A percentile compares a stretch with the other conserved stretches of the same genome.
These are phyloP conservation scores for Brenthis hecate DNA, from an alignment of 2,888 invertebrate genomes.

Conservation along the genomic window DNA sequence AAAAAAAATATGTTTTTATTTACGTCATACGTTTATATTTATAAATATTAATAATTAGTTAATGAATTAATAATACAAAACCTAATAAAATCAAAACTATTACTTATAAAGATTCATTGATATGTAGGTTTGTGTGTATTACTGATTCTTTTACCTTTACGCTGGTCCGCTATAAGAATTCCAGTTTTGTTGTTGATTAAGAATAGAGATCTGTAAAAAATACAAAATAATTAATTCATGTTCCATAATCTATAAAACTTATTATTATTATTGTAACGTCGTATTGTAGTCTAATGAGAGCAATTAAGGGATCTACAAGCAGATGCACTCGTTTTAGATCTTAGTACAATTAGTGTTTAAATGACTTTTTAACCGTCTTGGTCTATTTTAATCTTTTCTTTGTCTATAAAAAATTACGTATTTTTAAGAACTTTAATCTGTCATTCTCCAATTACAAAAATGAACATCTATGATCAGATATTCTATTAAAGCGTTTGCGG, in stretches of 20 bases:
- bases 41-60: too few species aligned
- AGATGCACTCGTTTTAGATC: slow-evolving; percentile 13
- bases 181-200: slow-evolving; percentile 28
- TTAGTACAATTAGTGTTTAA: neutral
- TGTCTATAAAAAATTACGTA: slow-evolving; percentile 15
- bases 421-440: slow-evolving; percentile 25
- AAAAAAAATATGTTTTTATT: too few species aligned
- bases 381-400: slow-evolving; percentile 29
- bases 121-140: neutral
- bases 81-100: too few species aligned
- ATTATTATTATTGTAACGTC: neutral
- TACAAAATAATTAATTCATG: slow-evolving; percentile 1
- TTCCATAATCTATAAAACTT: neutral
- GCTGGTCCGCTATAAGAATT: slow-evolving; percentile 31
- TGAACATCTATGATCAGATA: slow-evolving; percentile 1
- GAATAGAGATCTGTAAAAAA: slow-evolving; percentile 23
- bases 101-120: too few species aligned
- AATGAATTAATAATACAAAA: too few species aligned
- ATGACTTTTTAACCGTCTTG: slow-evolving; percentile 4
- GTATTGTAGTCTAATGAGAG: slow-evolving; percentile 1
- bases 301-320: slow-evolving; percentile 3
- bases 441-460: slow-evolving; percentile 4
- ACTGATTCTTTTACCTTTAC: slow-evolving; percentile 34
- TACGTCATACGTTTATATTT: too few species aligned
- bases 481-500: slow-evolving; percentile 38